phyloP scores from a whole-genome alignment of 2,113 vertebrate species.

The Paramormyrops kingsleyae region DNA sequence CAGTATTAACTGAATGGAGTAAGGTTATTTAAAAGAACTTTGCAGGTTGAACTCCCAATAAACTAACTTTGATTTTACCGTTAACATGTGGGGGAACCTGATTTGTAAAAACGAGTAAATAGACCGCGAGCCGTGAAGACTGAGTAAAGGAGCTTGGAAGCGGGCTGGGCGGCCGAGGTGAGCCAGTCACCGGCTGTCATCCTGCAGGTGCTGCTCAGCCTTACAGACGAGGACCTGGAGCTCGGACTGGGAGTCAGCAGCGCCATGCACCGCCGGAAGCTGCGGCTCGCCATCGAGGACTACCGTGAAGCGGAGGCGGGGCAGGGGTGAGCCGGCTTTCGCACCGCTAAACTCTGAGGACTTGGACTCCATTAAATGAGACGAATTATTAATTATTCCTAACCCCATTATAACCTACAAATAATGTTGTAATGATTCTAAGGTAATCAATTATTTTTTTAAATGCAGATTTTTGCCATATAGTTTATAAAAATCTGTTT shows the following conservation, averaged over 20 bases:
- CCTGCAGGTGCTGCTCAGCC: conserved; percentile 69
- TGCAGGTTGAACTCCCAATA: not conserved
- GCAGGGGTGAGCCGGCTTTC: conserved; percentile 57
- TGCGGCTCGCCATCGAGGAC: conserved; percentile 78
- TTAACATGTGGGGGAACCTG: not conserved
- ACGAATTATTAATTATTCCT: not conserved
- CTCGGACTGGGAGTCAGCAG: conserved; percentile 69
- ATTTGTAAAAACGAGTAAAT: not conserved
- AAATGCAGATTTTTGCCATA: not conserved
- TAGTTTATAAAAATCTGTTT: not conserved
- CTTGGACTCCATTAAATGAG: not conserved
- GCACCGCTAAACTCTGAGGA: not conserved
- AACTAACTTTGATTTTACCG: not conserved
- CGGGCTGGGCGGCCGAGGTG: not conserved
- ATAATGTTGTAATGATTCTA: not conserved
- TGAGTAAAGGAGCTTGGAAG: not conserved
- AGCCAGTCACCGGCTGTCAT: not conserved
- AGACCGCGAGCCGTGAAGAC: not conserved
- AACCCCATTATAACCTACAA: not conserved
- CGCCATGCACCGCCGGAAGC: conserved; percentile 75
- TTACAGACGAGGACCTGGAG: conserved; percentile 77
- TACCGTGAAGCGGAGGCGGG: conserved; percentile 74
- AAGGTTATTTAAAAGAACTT: not conserved
- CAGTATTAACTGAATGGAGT: not conserved
- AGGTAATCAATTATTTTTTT: not conserved